phyloP scores from a whole-genome alignment of 1,140 invertebrate genomes.

The Holotrichia oblita region DNA sequence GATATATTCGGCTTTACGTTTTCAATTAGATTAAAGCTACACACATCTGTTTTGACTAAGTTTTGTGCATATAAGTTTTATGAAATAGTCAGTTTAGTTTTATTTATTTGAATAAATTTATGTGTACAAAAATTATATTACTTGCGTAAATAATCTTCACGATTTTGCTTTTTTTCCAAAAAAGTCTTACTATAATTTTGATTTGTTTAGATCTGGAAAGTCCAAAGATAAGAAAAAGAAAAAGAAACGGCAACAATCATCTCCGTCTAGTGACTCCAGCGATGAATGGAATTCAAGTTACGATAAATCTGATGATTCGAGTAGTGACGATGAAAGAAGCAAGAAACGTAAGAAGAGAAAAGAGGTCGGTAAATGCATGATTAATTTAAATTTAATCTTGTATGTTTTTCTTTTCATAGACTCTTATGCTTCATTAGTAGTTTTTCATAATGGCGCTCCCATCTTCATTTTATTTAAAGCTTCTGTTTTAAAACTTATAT shows the following conservation, averaged over 20 bases:
- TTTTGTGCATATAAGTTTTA: slow-evolving; percentile 41
- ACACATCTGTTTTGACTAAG: slow-evolving; percentile 10
- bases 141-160: background rate
- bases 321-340: slow-evolving; percentile 54
- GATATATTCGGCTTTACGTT: slow-evolving; percentile 45
- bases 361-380: slow-evolving; percentile 53
- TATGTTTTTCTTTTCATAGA: slow-evolving; percentile 10
- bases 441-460: background rate
- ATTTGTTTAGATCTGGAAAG: slow-evolving; percentile 53
- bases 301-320: slow-evolving; percentile 51
- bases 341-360: slow-evolving; percentile 57
- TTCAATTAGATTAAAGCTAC: slow-evolving; percentile 40
- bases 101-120: background rate
- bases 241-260: slow-evolving; percentile 50
- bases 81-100: background rate
- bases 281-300: slow-evolving; percentile 50
- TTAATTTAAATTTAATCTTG: background rate
- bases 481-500: background rate
- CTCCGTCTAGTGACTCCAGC: slow-evolving; percentile 45
- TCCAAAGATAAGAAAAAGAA: slow-evolving; percentile 57
- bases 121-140: slow-evolving; percentile 4
- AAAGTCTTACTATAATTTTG: background rate
- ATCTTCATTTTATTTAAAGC: background rate
- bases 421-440: slow-evolving; percentile 6
- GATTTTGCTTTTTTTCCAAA: background rate